phyloP scores from a whole-genome alignment of 2,888 invertebrate genomes.

The Limnephilus marmoratus region DNA sequence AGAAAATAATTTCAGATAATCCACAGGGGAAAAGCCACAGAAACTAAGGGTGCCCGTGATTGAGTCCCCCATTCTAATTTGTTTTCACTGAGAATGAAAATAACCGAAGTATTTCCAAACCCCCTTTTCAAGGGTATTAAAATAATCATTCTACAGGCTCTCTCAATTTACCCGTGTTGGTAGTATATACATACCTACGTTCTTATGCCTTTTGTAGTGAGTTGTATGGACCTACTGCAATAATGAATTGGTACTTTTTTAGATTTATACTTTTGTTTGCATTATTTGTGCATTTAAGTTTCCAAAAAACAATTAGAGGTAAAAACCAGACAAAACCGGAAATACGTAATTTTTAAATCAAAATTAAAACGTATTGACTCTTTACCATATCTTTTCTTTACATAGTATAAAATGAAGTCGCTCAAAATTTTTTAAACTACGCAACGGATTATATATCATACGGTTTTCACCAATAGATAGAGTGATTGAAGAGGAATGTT shows the following conservation, averaged over 20 bases:
- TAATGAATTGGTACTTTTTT: neutral
- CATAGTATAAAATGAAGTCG: too few species aligned
- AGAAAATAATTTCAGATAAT: neutral
- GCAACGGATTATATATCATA: too few species aligned
- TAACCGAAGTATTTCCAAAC: neutral
- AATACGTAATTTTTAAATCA: too few species aligned
- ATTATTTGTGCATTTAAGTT: too few species aligned
- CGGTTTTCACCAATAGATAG: too few species aligned
- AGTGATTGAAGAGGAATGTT: too few species aligned
- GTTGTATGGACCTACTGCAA: neutral
- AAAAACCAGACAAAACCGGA: too few species aligned
- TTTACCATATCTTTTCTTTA: too few species aligned
- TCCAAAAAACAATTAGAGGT: too few species aligned
- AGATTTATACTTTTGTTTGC: too few species aligned
- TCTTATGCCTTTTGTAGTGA: neutral
- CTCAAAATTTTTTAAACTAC: too few species aligned
- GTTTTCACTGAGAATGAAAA: constrained; percentile 53
- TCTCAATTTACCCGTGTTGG: neutral
- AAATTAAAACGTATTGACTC: too few species aligned
- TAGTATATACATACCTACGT: neutral
- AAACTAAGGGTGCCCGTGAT: neutral
- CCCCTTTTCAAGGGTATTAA: neutral
- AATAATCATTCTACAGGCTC: neutral
- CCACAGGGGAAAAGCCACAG: constrained; percentile 8
- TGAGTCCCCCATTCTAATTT: constrained; percentile 30